Base-by-base conservation (phyloP, 2,113 vertebrate genomes). In the Solea senegalensis region DNA sequence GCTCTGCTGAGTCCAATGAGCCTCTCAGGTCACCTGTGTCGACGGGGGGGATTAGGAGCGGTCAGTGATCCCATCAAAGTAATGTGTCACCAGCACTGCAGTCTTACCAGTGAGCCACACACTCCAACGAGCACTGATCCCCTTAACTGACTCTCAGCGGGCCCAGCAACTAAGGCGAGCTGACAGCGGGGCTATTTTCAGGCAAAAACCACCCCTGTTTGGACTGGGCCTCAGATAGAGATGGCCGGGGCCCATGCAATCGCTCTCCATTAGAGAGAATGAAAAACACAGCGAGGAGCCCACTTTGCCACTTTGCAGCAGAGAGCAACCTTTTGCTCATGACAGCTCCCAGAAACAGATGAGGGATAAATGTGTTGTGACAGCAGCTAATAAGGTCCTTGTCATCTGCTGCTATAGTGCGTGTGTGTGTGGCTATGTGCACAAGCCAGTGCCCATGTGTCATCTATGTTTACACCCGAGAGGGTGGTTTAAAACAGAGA, bases 361-460 rank as follows among this genome's bases (percentile, higher is more conserved):
- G 88, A 94, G 84, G 90, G 88, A 91, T 92, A 93, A 94, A 95
- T 94, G 90, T 86, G 87, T 86, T 92, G 89, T 93, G 94, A 95
- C 93, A 93, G 92, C 76, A 76, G 79, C 90, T 94, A 94, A 95
- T 93, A 92, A 89, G 82, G 88, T 92, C 90, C 71, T 81, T 82
- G 79, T 85, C 73, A 82, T 84, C 71, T 59, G 83, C 88, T 80
- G 82, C 44, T 71, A 27, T 49, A 76, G 67, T 81, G 72, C 78
- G 51, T 66, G 64, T 26, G 27, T 76, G n/a, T 45, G 21, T 59
- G 44, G 63, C 50, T 11, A 8, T 7, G 44, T 4, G 60, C 27
- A 39, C 21, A 54, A 45, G 21, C 26, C 41, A 59, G 44, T 65
- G 56, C 49, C n/a, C 44, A 61, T 57, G 60, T 61, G n/a, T 73